Conservation (phyloP, 2,113 vertebrate species). For the Gila orcuttii region DNA sequence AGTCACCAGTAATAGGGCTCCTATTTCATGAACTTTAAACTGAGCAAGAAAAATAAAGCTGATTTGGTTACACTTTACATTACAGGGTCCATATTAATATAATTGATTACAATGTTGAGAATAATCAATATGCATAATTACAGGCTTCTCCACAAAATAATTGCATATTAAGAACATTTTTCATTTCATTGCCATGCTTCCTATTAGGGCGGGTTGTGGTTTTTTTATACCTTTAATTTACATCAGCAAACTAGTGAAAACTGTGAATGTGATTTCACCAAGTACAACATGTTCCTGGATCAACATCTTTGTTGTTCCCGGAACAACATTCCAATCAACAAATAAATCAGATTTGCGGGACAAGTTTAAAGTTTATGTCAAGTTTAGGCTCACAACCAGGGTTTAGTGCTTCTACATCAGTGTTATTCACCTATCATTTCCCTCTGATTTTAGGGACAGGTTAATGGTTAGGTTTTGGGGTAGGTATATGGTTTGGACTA, state of each 20-base stretch:
- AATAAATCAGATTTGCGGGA: no score
- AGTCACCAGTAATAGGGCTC: not conserved
- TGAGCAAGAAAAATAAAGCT: not conserved
- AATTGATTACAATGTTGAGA: not conserved
- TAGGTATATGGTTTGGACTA: no score
- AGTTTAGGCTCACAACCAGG: no score
- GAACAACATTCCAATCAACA: no score
- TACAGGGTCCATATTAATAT: conserved; percentile 22
- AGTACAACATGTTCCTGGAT: no score
- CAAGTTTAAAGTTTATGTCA: no score
- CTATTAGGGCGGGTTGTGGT: not conserved
- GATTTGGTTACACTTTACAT: conserved; percentile 13
- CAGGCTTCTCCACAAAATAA: conserved; percentile 23
- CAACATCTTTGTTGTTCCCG: no score
- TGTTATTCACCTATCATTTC: no score
- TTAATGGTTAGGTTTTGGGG: no score
- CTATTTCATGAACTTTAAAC: not conserved
- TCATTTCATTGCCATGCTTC: not conserved
- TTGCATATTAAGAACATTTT: conserved; percentile 26
- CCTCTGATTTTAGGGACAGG: no score
- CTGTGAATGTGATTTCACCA: no score
- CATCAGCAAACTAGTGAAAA: not conserved
- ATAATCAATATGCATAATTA: conserved; percentile 24
- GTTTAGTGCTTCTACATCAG: no score
- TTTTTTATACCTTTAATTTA: not conserved